phyloP scores from a whole-genome alignment of 2,888 invertebrate species.

The Hydroisotoma schaefferi region DNA sequence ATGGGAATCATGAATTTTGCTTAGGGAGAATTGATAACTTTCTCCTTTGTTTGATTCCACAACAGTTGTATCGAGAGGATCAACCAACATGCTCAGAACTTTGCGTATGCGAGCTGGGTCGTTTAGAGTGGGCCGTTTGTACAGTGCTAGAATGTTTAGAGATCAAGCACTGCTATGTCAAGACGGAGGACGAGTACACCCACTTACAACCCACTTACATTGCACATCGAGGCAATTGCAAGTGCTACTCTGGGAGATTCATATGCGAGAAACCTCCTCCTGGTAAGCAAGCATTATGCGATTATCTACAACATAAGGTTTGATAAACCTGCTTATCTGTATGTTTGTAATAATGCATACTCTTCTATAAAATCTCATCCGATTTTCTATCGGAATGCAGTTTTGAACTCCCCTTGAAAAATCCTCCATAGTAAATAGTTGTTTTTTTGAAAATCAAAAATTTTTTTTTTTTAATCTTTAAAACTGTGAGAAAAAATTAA shows the following conservation, averaged over 20 bases:
- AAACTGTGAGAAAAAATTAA: no score
- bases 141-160: slow-evolving; percentile 80
- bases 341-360: no score
- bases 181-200: slow-evolving; percentile 76
- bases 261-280: slow-evolving; percentile 84
- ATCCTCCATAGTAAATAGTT: no score
- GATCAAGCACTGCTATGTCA: slow-evolving; percentile 78
- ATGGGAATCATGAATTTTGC: no score
- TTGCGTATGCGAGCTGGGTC: slow-evolving; percentile 69
- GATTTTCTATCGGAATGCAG: not conserved
- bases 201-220: slow-evolving; percentile 87
- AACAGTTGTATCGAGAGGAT: slow-evolving; percentile 75
- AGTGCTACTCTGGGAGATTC: slow-evolving; percentile 86
- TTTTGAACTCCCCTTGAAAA: no score
- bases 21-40: not conserved
- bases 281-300: no score
- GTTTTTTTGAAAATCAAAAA: no score
- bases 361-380: no score
- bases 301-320: no score
- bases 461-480: no score
- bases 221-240: slow-evolving; percentile 81
- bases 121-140: slow-evolving; percentile 68
- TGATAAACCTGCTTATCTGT: no score
- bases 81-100: slow-evolving; percentile 87
- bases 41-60: not conserved